Conservation (phyloP, 2,797 vertebrate genomes). For the Naso thynnoides region DNA sequence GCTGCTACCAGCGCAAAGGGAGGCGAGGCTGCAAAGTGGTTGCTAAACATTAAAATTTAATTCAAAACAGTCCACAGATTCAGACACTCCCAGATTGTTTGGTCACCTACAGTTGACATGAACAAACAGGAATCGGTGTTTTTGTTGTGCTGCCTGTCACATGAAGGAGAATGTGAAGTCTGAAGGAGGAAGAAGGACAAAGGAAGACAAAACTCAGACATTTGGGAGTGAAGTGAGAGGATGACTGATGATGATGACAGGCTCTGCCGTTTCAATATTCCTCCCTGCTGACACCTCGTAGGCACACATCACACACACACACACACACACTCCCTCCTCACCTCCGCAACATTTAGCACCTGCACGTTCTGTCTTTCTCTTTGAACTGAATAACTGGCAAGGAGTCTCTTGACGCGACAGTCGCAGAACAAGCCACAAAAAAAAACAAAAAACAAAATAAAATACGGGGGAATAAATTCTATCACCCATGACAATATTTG, state of each 20-base stretch:
- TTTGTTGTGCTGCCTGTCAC: conserved; percentile 72
- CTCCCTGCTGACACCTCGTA: conserved; percentile 76
- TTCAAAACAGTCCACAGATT: conserved; percentile 79
- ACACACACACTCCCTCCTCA: conserved; percentile 68
- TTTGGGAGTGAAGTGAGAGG: conserved; percentile 79
- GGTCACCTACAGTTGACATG: conserved; percentile 79
- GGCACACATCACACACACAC: conserved; percentile 55
- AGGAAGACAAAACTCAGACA: conserved; percentile 78
- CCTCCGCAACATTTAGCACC: conserved; percentile 77
- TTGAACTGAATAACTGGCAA: conserved; percentile 70
- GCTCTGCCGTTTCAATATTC: conserved; percentile 80
- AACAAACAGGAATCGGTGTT: conserved; percentile 70
- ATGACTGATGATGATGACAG: conserved; percentile 83
- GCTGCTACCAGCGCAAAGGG: conserved; percentile 53
- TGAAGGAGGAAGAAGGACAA: conserved; percentile 76
- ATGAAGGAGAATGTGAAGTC: conserved; percentile 66
- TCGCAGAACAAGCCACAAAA: conserved; percentile 34
- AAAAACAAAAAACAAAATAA: conserved; percentile 19
- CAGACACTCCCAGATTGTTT: conserved; percentile 73
- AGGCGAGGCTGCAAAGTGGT: conserved; percentile 70
- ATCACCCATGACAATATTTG: conserved; percentile 66
- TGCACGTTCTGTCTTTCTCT: conserved; percentile 70
- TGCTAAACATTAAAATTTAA: conserved; percentile 78
- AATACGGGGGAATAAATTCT: conserved; percentile 48
- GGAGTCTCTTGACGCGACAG: conserved; percentile 68